These are phyloP conservation scores for Merops nubicus DNA, from an alignment of 2,113 vertebrate genomes.

Conservation along the genomic window DNA sequence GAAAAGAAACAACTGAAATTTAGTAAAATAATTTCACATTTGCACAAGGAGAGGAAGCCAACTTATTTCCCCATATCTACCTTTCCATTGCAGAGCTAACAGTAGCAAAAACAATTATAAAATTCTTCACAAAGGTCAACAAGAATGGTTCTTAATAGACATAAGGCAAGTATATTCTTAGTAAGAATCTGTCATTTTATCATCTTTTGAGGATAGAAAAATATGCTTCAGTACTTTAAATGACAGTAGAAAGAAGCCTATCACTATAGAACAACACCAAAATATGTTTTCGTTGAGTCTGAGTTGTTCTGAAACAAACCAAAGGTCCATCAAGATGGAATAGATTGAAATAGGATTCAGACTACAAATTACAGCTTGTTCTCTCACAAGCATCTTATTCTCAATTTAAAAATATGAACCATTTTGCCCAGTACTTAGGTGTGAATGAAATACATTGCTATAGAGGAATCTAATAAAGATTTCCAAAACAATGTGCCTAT, in stretches of 20 bases:
- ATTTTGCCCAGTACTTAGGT: neutral
- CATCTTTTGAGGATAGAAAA: neutral
- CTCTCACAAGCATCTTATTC: neutral
- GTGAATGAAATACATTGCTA: neutral
- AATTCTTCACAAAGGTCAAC: neutral
- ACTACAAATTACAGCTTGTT: neutral
- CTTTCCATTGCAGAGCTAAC: neutral
- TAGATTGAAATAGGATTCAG: neutral
- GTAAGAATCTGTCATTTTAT: neutral
- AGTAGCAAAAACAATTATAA: neutral
- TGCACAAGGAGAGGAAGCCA: neutral
- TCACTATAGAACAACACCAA: neutral
- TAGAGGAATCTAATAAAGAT: constrained; percentile 11
- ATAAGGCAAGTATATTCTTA: neutral
- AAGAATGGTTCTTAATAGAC: neutral
- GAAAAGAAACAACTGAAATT: neutral
- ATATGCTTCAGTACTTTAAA: neutral
- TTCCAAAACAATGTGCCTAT: constrained; percentile 24
- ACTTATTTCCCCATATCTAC: neutral
- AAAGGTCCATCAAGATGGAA: neutral
- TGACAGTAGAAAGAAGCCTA: neutral
- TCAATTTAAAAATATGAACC: neutral
- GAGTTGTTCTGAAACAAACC: constrained; percentile 15
- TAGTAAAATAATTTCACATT: neutral
- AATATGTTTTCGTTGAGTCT: neutral